These are phyloP conservation scores for Apis dorsata DNA, from an alignment of 1,140 invertebrate genomes.

Conservation along the genomic window DNA sequence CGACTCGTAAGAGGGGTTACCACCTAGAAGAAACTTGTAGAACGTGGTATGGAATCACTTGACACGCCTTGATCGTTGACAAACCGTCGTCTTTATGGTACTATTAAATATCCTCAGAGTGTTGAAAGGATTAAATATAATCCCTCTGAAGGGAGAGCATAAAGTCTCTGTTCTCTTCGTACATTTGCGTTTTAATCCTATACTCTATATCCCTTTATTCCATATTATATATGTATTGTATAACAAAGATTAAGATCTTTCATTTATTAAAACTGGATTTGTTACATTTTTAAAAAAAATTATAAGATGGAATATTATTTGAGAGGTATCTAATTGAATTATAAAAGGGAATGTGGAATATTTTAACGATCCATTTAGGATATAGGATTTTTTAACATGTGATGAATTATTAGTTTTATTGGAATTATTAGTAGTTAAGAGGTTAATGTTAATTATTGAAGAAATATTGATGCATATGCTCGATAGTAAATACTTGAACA, in stretches of 20 bases:
- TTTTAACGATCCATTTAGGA: no score
- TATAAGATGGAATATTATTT: no score
- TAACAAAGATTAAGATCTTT: neutral
- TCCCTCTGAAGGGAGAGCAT: neutral
- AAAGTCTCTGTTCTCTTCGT: neutral
- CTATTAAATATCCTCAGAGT: neutral
- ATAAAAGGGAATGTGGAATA: no score
- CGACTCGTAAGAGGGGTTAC: constrained; percentile 50
- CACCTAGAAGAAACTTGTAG: constrained; percentile 51
- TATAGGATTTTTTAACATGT: no score
- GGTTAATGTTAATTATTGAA: neutral
- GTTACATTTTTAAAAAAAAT: no score
- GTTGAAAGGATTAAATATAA: constrained; percentile 2
- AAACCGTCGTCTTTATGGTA: constrained; percentile 51
- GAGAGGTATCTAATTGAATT: no score
- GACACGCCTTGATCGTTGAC: constrained; percentile 33
- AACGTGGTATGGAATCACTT: constrained; percentile 61
- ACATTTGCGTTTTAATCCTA: neutral
- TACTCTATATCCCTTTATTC: neutral
- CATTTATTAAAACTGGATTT: neutral
- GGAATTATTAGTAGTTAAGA: no score
- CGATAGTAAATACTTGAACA: no score
- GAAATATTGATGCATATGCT: no score
- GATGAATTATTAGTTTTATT: no score
- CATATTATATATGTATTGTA: no score